A percentile compares a stretch with the other conserved stretches of the same genome.
Conservation (phyloP, 2,113 vertebrate species). For the Clinocottus analis region DNA sequence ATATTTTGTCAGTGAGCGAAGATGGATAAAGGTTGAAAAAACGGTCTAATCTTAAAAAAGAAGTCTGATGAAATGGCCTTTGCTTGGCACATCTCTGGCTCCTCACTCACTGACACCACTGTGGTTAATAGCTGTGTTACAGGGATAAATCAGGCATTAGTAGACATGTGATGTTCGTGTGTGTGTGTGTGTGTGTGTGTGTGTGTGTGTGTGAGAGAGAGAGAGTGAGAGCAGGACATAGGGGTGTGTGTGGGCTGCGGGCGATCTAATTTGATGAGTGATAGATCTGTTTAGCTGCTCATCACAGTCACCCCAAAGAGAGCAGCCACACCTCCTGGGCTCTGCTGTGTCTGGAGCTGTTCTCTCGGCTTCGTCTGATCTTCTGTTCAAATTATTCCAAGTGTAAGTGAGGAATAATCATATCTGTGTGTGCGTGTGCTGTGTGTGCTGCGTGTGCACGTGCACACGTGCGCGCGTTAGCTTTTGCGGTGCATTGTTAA, state of each 20-base stretch:
- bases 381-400: constrained; percentile 21
- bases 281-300: constrained; percentile 66
- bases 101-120: constrained; percentile 58
- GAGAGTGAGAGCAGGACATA: not conserved
- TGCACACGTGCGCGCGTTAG: constrained; percentile 41
- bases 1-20: constrained; percentile 55
- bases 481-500: constrained; percentile 63
- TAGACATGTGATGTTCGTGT: constrained; percentile 33
- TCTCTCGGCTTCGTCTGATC: constrained; percentile 39
- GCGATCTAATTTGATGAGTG: constrained; percentile 70
- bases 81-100: constrained; percentile 57
- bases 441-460: constrained; percentile 26
- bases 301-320: constrained; percentile 65
- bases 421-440: constrained; percentile 26
- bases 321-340: constrained; percentile 65
- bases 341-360: constrained; percentile 38
- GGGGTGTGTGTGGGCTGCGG: constrained; percentile 6
- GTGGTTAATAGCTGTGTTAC: constrained; percentile 62
- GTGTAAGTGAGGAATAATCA: constrained; percentile 28
- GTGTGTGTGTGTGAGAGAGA: not conserved
- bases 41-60: constrained; percentile 68
- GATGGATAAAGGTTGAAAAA: constrained; percentile 42
- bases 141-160: constrained; percentile 67
- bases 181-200: constrained; percentile 17
- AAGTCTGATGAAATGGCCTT: constrained; percentile 71